phyloP scores from a whole-genome alignment of 2,888 invertebrate species.

The Stenichneumon culpator region DNA sequence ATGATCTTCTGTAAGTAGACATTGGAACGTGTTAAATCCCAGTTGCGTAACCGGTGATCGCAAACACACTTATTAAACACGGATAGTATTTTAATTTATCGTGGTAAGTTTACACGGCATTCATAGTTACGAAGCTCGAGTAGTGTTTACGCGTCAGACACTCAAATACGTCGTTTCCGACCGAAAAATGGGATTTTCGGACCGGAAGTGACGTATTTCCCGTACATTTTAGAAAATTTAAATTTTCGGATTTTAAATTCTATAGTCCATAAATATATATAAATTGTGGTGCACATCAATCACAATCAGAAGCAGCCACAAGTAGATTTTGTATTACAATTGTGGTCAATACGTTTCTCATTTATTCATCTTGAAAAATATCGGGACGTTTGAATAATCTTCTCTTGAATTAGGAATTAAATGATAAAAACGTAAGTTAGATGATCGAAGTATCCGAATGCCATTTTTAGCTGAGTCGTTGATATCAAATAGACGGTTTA shows the following conservation, averaged over 20 bases:
- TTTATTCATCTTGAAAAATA: background rate
- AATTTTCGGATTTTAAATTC: no score
- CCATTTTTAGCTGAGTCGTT: no score
- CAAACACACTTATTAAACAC: background rate
- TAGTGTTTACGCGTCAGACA: background rate
- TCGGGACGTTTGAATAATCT: no score
- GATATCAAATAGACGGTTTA: no score
- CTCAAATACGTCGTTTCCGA: background rate
- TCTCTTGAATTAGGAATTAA: no score
- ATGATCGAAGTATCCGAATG: background rate
- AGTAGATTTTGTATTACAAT: background rate
- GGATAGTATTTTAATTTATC: slow-evolving; percentile 17
- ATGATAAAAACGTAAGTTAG: background rate
- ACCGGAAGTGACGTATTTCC: background rate
- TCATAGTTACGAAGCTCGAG: background rate
- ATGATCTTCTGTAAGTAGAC: slow-evolving; percentile 82
- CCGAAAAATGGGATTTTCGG: background rate
- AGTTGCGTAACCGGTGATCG: slow-evolving; percentile 19
- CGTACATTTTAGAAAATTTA: background rate
- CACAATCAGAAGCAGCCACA: no score
- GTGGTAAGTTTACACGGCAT: slow-evolving; percentile 7
- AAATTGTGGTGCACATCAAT: background rate
- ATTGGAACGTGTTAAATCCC: slow-evolving; percentile 5
- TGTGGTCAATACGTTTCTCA: no score
- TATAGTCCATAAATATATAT: background rate